Base-by-base conservation (phyloP, 2,113 vertebrate genomes). In the Oreotrochilus melanogaster region DNA sequence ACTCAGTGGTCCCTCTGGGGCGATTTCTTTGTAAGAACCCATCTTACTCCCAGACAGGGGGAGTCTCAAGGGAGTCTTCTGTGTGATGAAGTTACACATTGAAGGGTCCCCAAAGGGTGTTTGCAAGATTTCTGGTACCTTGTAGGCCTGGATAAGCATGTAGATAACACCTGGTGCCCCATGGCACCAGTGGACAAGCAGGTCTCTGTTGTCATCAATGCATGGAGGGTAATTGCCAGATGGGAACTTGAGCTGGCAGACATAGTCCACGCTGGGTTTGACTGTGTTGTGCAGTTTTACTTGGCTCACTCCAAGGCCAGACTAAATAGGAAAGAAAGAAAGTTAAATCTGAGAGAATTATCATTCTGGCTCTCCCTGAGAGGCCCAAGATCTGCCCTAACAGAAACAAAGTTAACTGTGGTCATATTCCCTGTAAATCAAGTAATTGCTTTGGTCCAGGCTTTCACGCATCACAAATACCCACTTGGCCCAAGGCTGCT, bases 121-220 rank as follows among this genome's bases (percentile, higher is more conserved):
- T 4, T 61, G 27, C 43, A 74, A 69, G 31, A 43, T 70, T 43
- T 78, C 54, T 37, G 25, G 64, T 97, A 99, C 99, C 99, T 98
- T 99, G 94, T 99, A 98, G 11, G 99, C 99, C 97, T 99, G 99
- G 89, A 98, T 50, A 27, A 99, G 98, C 99, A 99, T 99, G 98
- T 99, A 99, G 97, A 99, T 96, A 1, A 99, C 98, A 3, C 99
- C 99, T 0, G 99, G 99, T 13, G 99, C 97, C 3, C 99, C 99
- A 1, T 99, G 99, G 95, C 99, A 99, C 99, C 99, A 99, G 86
- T 99, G 99, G 33, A 99, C 98, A 27, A 99, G 98, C 11, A 99
- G 98, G 95, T 99, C 99, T n/a, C 98, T 98, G 28, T 93, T 97
- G 43, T 99, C 99, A 2, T 98, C 98, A 9, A 99, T 88, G 91